These are phyloP conservation scores for Oryzias dopingdopingensis DNA, from an alignment of 2,797 vertebrate species.

Conservation along the genomic window DNA sequence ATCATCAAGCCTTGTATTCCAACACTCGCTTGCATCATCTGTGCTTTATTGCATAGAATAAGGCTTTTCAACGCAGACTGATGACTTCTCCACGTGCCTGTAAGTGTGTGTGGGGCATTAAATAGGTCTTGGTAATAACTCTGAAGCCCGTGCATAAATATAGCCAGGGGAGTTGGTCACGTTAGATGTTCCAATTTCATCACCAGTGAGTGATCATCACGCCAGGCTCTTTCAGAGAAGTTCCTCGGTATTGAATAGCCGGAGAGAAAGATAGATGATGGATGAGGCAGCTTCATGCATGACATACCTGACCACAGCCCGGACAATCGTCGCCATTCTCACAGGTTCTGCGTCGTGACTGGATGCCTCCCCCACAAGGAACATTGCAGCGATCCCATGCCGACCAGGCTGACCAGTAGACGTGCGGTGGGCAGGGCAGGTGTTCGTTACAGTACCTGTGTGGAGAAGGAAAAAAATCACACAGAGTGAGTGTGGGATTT, in stretches of 20 bases:
- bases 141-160: constrained; percentile 57
- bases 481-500: constrained; percentile 3
- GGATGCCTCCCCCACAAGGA: constrained; percentile 93
- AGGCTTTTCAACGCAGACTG: constrained; percentile 58
- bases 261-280: background rate
- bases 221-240: constrained; percentile 28
- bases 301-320: constrained; percentile 88
- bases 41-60: constrained; percentile 56
- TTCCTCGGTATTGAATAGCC: constrained; percentile 21
- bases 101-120: constrained; percentile 41
- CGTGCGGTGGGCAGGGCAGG: constrained; percentile 89
- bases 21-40: constrained; percentile 58
- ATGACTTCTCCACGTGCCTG: constrained; percentile 38
- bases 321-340: constrained; percentile 95
- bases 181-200: constrained; percentile 54
- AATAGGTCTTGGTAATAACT: constrained; percentile 64
- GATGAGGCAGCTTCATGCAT: constrained; percentile 3
- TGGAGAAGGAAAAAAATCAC: constrained; percentile 12
- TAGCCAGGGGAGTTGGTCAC: constrained; percentile 49
- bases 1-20: constrained; percentile 57
- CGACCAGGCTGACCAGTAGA: constrained; percentile 97
- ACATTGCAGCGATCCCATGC: constrained; percentile 94
- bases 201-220: constrained; percentile 21
- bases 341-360: constrained; percentile 88
- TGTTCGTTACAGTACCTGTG: constrained; percentile 96